A percentile compares a stretch with the other conserved stretches of the same genome.
Evolutionary conservation across 2,113 vertebrate genomes (phyloP).

Genomic region (Steatornis caripensis): DNA sequence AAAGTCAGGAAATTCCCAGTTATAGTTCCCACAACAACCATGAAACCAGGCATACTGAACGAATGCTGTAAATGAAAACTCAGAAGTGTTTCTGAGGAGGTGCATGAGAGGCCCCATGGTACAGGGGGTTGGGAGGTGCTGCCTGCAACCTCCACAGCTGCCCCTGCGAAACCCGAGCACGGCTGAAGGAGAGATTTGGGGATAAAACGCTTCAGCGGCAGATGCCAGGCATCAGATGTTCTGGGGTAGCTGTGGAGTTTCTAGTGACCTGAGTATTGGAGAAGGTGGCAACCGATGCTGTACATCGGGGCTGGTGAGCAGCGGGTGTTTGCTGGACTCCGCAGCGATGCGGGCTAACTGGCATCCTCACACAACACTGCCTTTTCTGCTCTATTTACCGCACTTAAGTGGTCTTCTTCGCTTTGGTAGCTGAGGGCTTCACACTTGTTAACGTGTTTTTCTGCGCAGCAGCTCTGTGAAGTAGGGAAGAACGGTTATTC

Average conservation of each 20-base stretch:
- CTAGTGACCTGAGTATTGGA: not conserved
- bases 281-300: not conserved
- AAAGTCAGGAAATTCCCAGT: not conserved
- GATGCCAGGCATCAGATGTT: not conserved
- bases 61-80: not conserved
- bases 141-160: not conserved
- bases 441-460: not conserved
- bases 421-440: not conserved
- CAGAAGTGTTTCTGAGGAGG: not conserved
- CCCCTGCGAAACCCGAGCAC: not conserved
- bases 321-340: not conserved
- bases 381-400: not conserved
- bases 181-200: not conserved
- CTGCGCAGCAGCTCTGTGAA: not conserved
- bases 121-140: not conserved
- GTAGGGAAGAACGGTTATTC: not conserved
- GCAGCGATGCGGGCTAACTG: fast-evolving
- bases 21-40: not conserved
- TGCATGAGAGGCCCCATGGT: fast-evolving
- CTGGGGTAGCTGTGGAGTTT: not conserved
- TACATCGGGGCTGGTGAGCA: not conserved
- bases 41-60: not conserved
- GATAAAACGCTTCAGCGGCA: not conserved
- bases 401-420: not conserved
- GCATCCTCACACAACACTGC: not conserved